These are phyloP conservation scores for Leptodirus hochenwartii DNA, from an alignment of 2,888 invertebrate species.

Conservation along the genomic window DNA sequence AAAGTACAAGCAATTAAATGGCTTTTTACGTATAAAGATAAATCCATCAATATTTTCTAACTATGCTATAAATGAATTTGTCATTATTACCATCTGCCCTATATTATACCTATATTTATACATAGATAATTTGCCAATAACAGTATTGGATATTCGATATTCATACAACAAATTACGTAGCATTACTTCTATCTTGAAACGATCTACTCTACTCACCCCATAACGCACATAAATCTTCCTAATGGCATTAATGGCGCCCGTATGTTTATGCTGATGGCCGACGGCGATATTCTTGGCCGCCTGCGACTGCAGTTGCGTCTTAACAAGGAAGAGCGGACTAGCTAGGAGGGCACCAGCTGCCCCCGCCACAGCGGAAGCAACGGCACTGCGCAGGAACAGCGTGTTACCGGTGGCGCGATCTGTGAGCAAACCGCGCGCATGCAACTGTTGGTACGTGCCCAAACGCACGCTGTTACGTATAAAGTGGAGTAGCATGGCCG, in stretches of 20 bases:
- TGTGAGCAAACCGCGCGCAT: constrained; percentile 42
- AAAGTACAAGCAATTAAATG: too few relatives aligned
- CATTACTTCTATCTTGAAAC: too few relatives aligned
- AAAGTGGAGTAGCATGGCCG: constrained; percentile 77
- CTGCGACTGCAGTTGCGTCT: constrained; percentile 70
- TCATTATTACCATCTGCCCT: too few relatives aligned
- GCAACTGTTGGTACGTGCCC: constrained; percentile 32
- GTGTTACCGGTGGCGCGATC: constrained; percentile 32
- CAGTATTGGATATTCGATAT: too few relatives aligned
- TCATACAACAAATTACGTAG: too few relatives aligned
- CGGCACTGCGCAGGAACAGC: constrained; percentile 28
- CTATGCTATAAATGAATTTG: too few relatives aligned
- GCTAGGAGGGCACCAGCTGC: constrained; percentile 48
- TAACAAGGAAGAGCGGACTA: constrained; percentile 67
- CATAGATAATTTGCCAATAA: too few relatives aligned
- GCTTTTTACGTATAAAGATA: too few relatives aligned
- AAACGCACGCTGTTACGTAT: constrained; percentile 55
- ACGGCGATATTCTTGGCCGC: constrained; percentile 61
- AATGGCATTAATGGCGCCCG: constrained; percentile 34
- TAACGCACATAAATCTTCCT: constrained; percentile 31
- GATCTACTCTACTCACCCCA: constrained; percentile 39
- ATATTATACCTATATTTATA: too few relatives aligned
- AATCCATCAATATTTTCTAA: too few relatives aligned
- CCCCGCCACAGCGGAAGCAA: constrained; percentile 42
- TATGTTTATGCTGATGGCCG: constrained; percentile 64